phyloP scores from a whole-genome alignment of 1,140 invertebrate species.

The Fopius arisanus region DNA sequence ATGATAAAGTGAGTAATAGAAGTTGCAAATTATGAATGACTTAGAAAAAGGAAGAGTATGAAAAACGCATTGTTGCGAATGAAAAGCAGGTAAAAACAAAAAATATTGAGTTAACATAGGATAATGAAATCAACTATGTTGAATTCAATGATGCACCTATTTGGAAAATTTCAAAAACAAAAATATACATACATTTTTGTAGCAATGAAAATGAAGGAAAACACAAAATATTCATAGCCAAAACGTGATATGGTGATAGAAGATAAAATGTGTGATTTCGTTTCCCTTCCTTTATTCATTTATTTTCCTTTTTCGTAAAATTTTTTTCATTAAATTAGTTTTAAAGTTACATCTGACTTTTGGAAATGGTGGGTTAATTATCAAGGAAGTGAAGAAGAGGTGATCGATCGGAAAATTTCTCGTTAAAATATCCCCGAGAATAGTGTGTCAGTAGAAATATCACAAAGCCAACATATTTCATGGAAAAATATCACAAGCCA shows the following conservation, averaged over 20 bases:
- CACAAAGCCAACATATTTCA: no score
- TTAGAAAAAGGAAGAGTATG: neutral
- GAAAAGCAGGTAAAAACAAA: neutral
- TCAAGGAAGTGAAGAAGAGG: no score
- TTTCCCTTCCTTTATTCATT: neutral
- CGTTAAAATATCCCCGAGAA: no score
- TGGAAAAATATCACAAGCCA: no score
- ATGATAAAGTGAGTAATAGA: neutral
- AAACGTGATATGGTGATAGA: conserved; percentile 6
- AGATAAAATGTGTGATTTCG: conserved; percentile 5
- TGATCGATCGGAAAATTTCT: no score
- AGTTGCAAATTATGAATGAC: neutral
- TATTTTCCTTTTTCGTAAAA: neutral
- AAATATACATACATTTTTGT: conserved; percentile 5
- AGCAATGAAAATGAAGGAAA: conserved; percentile 1
- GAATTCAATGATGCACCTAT: neutral
- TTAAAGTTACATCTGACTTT: neutral
- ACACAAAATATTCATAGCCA: neutral
- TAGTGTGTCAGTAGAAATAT: no score
- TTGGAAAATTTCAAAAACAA: neutral
- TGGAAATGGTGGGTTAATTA: neutral
- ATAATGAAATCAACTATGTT: neutral
- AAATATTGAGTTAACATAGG: neutral
- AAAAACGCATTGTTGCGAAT: neutral
- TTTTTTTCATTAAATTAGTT: neutral